Evolutionary conservation across 2,797 vertebrate genomes (phyloP), one percentile per base, ranked within the genome.

Genomic region (Sphaeramia orbicularis): DNA sequence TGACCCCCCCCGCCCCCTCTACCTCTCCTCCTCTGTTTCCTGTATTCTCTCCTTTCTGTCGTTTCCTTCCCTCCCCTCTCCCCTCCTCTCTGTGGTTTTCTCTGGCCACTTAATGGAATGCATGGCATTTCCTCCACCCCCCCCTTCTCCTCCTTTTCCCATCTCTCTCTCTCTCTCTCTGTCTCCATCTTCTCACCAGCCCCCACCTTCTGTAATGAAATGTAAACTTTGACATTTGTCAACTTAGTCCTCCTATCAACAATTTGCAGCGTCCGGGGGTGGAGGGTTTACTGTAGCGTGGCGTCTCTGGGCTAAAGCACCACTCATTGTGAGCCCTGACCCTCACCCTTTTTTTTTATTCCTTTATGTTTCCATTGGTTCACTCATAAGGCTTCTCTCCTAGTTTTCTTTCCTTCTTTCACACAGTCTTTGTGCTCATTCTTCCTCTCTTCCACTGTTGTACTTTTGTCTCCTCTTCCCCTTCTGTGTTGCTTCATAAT

Each of bases 211-310:
- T 74, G 54, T 91, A 90, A 92, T 86, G 79, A 91, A 92, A 91
- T 53, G 69, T 89, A 90, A 92, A 91, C 87, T 90, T 84, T 91
- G 88, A 88, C 89, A 91, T 91, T 91, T 86, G 83, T 89, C 83
- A 78, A 81, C 78, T 79, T 62, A 52, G 66, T 80, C 74, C 69
- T 82, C 78, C 80, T 76, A 71, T 85, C 82, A 78, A 70, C 78
- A 63, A 62, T 72, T 59, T 49, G 53, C 70, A 21, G 66, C 3
- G 50, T 76, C 62, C n/a, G 49, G 47, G 72, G 54, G 58, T 4
- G 75, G 66, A 42, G 27, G 58, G 65, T 78, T 78, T 71, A 53
- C 52, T 78, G 76, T 77, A 78, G 79, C 68, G 63, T 74, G 62
- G 66, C 7, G 42, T 74, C 80, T 81, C 50, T 30, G 4, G 78